Percentiles rank a stretch among this genome's conserved stretches.
These are phyloP conservation scores for Salpingus planirostris DNA, from an alignment of 2,888 invertebrate genomes.

Conservation along the genomic window DNA sequence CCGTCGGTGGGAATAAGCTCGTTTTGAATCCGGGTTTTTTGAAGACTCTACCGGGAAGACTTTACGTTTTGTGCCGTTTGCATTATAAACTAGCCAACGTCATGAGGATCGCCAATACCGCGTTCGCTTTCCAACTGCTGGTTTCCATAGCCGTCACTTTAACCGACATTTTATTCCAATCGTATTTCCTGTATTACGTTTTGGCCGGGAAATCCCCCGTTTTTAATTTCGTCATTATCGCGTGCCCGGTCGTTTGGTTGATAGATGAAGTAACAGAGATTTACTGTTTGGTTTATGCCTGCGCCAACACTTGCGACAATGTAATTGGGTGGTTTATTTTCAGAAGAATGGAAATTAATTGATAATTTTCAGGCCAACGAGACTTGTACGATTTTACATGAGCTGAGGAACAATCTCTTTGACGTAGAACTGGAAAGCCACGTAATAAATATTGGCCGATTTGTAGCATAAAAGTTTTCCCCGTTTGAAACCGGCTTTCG, in stretches of 20 bases:
- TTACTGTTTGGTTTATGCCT: conserved; percentile 23
- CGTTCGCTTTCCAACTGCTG: conserved; percentile 26
- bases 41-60: conserved; percentile 14
- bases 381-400: conserved; percentile 38
- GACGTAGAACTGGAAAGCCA: conserved; percentile 38
- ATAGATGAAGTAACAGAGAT: conserved; percentile 26
- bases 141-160: conserved; percentile 22
- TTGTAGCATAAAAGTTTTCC: too few species aligned
- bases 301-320: conserved; percentile 21
- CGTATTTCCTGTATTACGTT: conserved; percentile 26
- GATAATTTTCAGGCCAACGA: conserved; percentile 36
- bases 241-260: conserved; percentile 22
- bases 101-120: conserved; percentile 21
- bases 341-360: too few species aligned
- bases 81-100: conserved; percentile 27
- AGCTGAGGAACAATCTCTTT: conserved; percentile 34
- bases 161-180: conserved; percentile 25
- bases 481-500: too few species aligned
- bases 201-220: conserved; percentile 14
- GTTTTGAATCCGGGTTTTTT: background rate
- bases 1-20: background rate
- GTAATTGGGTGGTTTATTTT: conserved; percentile 22
- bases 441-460: conserved; percentile 26
- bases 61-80: conserved; percentile 24
- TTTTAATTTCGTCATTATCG: conserved; percentile 13